phyloP scores from a whole-genome alignment of 2,888 invertebrate genomes.

The Drosophila mercatorum region DNA sequence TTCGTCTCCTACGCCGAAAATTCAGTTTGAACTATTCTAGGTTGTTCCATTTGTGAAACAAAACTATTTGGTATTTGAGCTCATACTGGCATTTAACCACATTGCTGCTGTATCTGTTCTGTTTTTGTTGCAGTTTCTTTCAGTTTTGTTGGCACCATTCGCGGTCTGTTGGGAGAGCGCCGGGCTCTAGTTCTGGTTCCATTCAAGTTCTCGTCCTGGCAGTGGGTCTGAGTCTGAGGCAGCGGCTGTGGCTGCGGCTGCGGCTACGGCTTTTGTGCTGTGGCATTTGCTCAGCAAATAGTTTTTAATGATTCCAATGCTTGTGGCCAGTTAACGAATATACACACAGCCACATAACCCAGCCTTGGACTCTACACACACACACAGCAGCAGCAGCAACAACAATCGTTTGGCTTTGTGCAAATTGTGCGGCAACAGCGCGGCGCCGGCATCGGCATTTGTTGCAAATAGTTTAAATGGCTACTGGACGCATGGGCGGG shows the following conservation, averaged over 20 bases:
- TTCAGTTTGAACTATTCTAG: not conserved
- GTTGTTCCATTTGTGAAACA: constrained; percentile 1
- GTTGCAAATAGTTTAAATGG: constrained; percentile 59
- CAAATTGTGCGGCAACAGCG: constrained; percentile 39
- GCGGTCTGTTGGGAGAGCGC: constrained; percentile 9
- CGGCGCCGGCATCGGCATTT: constrained; percentile 43
- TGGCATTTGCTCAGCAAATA: constrained; percentile 74
- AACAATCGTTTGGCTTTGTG: constrained; percentile 61
- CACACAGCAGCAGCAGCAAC: constrained; percentile 12
- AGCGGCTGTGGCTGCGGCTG: constrained; percentile 19
- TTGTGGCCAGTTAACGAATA: constrained; percentile 50
- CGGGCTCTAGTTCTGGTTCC: not conserved
- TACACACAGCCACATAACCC: constrained; percentile 4
- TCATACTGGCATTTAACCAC: constrained; percentile 27
- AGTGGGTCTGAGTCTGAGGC: constrained; percentile 3
- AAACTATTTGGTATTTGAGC: constrained; percentile 22
- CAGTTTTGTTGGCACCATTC: constrained; percentile 27
- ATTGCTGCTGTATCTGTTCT: constrained; percentile 15
- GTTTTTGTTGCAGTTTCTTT: constrained; percentile 8
- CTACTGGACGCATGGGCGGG: constrained; percentile 5
- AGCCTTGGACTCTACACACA: not conserved
- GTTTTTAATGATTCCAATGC: constrained; percentile 77
- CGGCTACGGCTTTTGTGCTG: constrained; percentile 53
- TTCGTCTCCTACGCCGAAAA: not conserved
- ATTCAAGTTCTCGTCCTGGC: not conserved